phyloP scores from a whole-genome alignment of 2,797 vertebrate genomes.

The Novumbra hubbsi region DNA sequence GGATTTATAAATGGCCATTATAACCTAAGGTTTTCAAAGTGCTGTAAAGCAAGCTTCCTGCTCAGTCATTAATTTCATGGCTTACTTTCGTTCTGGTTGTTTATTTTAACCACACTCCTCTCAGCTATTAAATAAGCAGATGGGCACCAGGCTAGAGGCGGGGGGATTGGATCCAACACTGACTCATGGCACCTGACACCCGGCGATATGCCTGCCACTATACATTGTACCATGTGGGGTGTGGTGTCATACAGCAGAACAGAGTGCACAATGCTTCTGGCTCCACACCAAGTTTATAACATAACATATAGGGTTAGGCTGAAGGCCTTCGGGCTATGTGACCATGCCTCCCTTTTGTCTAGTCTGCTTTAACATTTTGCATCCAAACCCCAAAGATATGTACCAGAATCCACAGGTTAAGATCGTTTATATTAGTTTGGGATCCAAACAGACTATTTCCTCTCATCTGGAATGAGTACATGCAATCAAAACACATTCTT shows the following conservation, averaged over 20 bases:
- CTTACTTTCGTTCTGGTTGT: conserved; percentile 33
- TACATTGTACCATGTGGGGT: not conserved
- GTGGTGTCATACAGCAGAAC: conserved; percentile 3
- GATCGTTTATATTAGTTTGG: not conserved
- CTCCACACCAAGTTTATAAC: not conserved
- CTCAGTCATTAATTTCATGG: conserved; percentile 21
- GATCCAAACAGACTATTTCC: not conserved
- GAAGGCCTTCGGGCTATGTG: not conserved
- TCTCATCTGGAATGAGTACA: not conserved
- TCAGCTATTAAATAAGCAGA: conserved; percentile 40
- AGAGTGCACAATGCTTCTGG: not conserved
- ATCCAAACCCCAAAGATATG: not conserved
- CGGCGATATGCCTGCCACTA: conserved; percentile 8
- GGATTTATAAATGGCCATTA: not conserved
- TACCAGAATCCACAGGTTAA: not conserved
- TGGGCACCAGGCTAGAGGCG: conserved; percentile 31
- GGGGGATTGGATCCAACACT: conserved; percentile 36
- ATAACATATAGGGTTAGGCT: not conserved
- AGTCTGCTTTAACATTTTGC: not conserved
- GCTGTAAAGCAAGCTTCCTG: conserved; percentile 5
- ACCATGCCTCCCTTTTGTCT: not conserved
- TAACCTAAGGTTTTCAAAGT: conserved; percentile 4
- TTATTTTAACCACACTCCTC: conserved; percentile 31
- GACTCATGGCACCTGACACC: conserved; percentile 44
- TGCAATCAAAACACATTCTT: not conserved